These are phyloP conservation scores for Hemitrygon akajei DNA, from an alignment of 2,797 vertebrate species.

Conservation along the genomic window DNA sequence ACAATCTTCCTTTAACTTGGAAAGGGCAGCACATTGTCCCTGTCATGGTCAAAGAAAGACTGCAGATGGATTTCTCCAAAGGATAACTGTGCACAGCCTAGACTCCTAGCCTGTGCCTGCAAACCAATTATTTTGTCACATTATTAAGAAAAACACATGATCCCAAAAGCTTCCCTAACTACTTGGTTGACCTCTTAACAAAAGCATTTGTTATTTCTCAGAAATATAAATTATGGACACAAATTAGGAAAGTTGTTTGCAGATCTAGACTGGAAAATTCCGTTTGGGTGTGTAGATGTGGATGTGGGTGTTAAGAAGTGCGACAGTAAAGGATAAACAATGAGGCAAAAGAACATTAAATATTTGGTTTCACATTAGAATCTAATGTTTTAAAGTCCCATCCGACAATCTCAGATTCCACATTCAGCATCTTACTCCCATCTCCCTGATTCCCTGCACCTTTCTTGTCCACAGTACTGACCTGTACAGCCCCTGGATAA, in stretches of 20 bases:
- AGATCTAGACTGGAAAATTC: background rate
- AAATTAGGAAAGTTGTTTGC: background rate
- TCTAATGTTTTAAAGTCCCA: too few species aligned
- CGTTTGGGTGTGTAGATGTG: too few species aligned
- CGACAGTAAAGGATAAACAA: too few species aligned
- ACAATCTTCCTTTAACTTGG: background rate
- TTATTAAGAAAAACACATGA: background rate
- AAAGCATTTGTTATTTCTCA: background rate
- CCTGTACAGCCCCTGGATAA: too few species aligned
- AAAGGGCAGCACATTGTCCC: background rate
- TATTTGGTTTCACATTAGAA: too few species aligned
- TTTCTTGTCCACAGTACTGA: too few species aligned
- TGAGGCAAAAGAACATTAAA: too few species aligned
- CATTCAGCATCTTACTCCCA: too few species aligned
- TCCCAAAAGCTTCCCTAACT: background rate
- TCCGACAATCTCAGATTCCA: too few species aligned
- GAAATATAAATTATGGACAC: background rate
- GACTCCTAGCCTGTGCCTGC: background rate
- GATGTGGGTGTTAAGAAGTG: too few species aligned
- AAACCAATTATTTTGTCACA: background rate
- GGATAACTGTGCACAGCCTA: background rate
- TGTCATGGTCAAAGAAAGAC: background rate
- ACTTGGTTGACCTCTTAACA: background rate
- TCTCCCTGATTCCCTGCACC: too few species aligned
- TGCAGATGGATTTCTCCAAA: background rate